A percentile compares a stretch with the other conserved stretches of the same genome.
phyloP scores from a whole-genome alignment of 2,797 vertebrate genomes.

The Remorina albescens region DNA sequence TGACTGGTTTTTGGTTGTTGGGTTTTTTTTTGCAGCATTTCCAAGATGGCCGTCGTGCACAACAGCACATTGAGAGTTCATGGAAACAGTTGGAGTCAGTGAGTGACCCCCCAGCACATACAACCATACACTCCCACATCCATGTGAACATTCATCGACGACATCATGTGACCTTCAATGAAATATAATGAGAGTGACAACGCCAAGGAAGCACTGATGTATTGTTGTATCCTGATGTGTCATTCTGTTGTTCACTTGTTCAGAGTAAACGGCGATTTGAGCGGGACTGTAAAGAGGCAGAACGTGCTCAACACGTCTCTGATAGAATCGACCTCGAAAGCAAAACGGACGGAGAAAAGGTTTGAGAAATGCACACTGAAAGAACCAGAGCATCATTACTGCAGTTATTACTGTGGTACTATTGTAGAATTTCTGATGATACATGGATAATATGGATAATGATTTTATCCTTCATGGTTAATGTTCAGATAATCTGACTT shows the following conservation, averaged over 20 bases:
- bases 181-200: neutral
- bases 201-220: neutral
- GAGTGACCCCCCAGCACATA: constrained; percentile 68
- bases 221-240: neutral
- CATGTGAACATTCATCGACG: too few relatives aligned
- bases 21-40: constrained; percentile 91
- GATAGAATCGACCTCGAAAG: constrained; percentile 97
- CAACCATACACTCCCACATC: too few relatives aligned
- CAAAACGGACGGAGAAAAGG: constrained; percentile 96
- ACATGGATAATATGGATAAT: too few relatives aligned
- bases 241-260: neutral
- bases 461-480: neutral
- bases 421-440: too few relatives aligned
- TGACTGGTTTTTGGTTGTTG: neutral
- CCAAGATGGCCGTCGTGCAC: constrained; percentile 95
- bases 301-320: constrained; percentile 93
- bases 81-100: constrained; percentile 98
- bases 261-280: constrained; percentile 96
- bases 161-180: neutral
- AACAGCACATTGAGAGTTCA: constrained; percentile 96
- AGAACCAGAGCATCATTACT: too few relatives aligned
- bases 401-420: too few relatives aligned
- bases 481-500: neutral
- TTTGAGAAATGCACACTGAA: constrained; percentile 48
- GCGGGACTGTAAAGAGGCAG: constrained; percentile 95